Base-by-base conservation (phyloP, 2,113 vertebrate genomes). In the Leiothrix lutea region DNA sequence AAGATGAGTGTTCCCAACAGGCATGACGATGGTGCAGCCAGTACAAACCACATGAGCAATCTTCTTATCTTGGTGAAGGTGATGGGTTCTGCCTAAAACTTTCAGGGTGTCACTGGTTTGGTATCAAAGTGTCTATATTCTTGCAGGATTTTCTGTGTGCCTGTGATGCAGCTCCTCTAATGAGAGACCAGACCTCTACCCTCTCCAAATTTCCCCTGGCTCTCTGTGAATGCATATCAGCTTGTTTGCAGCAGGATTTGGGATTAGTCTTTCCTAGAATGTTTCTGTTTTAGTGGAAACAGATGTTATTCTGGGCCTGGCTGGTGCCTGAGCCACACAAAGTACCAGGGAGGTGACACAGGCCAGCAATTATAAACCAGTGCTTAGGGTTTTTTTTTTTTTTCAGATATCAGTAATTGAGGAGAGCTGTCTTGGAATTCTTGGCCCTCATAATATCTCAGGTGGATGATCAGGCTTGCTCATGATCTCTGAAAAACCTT, bases 11-110 rank as follows among this genome's bases (percentile, higher is more conserved):
- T 58, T 50, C 35, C n/a, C 22, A 64, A 71, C n/a, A 14, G 54
- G n/a, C 45, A 2, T 12, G 6, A 57, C 0, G 0, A 38, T 1
- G 3, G 33, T 69, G 47, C 78, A 71, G 51, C 67, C 69, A 42
- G 29, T 8, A 12, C 54, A 60, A 61, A 45, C 4, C 6, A 12
- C 36, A 54, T 7, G 4, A 20, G 31, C 33, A 26, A 3, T 66
- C 64, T 50, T 42, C 53, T 61, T 53, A 24, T 38, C 36, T n/a
- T 38, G 53, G 23, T n/a, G 61, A 33, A 12, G 57, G 12, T 58
- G 57, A 56, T 26, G 38, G 45, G 28, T 57, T 90, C 67, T 60
- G 29, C 12, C 10, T 15, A 31, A 65, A 66, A 45, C 26, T 74
- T 83, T 2, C 33, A 50, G 51, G 11, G 22, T 58, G 45, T 47